A percentile compares a stretch with the other conserved stretches of the same genome.
Conservation (phyloP, 2,888 invertebrate genomes). For the Lithodes maja region DNA sequence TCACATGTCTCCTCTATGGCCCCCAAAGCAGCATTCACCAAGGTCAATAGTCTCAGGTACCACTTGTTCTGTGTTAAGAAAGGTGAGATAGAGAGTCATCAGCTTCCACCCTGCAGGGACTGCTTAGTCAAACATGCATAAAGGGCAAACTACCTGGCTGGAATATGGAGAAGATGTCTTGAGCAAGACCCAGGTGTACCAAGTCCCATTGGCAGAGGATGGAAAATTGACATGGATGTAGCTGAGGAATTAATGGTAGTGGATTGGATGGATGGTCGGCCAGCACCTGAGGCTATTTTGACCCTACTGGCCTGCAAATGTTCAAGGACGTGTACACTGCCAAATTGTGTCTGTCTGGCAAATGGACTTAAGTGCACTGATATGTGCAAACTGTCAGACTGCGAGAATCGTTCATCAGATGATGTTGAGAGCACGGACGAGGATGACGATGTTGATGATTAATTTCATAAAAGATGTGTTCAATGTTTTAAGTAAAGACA, state of each 20-base stretch:
- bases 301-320: constrained; percentile 30
- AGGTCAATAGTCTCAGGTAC: constrained; percentile 13
- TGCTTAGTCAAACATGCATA: constrained; percentile 31
- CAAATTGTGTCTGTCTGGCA: constrained; percentile 34
- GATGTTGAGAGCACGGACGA: too few relatives aligned
- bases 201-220: constrained; percentile 12
- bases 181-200: background rate
- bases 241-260: background rate
- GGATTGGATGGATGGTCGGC: constrained; percentile 30
- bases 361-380: constrained; percentile 31
- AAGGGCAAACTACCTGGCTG: constrained; percentile 34
- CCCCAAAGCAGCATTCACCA: constrained; percentile 5
- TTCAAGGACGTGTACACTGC: constrained; percentile 16
- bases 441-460: too few relatives aligned
- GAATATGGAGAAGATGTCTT: constrained; percentile 23
- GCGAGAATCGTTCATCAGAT: constrained; percentile 4
- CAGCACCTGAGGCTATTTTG: constrained; percentile 36
- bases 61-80: constrained; percentile 26
- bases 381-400: constrained; percentile 20
- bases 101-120: constrained; percentile 35
- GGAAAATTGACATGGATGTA: background rate
- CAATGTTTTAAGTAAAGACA: too few relatives aligned
- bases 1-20: constrained; percentile 22
- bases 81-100: constrained; percentile 19
- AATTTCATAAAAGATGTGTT: too few relatives aligned